These are phyloP conservation scores for Dasyornis broadbenti DNA, from an alignment of 2,113 vertebrate species.

Conservation along the genomic window DNA sequence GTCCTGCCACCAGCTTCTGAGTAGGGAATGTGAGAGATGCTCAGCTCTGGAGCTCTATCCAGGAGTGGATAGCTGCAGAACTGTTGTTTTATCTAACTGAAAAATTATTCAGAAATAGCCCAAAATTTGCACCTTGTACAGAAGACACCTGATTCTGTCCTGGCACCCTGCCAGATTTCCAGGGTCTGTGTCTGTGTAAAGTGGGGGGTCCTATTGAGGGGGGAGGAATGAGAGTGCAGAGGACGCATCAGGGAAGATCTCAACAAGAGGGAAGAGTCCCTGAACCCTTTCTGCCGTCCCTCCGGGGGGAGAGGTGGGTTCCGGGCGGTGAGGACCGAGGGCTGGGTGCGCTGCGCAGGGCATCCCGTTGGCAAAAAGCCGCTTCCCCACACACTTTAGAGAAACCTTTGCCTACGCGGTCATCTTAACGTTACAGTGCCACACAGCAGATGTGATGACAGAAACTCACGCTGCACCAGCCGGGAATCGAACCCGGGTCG, in stretches of 20 bases:
- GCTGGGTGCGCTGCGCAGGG: not conserved
- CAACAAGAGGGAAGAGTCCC: too few relatives aligned
- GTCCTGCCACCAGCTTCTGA: fast-evolving
- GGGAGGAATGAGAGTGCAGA: too few relatives aligned
- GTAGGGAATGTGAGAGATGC: not conserved
- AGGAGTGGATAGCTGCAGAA: not conserved
- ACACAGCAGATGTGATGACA: too few relatives aligned
- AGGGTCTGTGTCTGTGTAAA: too few relatives aligned
- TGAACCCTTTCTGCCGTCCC: too few relatives aligned
- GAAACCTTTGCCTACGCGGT: fast-evolving
- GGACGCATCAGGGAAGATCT: too few relatives aligned
- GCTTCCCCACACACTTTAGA: fast-evolving
- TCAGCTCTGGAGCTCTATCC: not conserved
- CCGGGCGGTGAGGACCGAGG: fast-evolving
- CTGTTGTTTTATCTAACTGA: not conserved
- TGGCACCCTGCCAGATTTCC: fast-evolving
- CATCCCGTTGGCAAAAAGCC: fast-evolving
- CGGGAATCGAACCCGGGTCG: constrained; percentile 94
- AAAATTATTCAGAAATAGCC: not conserved
- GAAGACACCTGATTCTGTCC: fast-evolving
- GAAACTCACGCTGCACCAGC: constrained; percentile 74
- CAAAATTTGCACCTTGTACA: not conserved
- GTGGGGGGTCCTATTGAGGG: fast-evolving
- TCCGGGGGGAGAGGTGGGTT: fast-evolving
- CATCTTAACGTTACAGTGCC: too few relatives aligned